Percentiles rank a stretch among this genome's conserved stretches.
Conservation (phyloP, 2,113 vertebrate species). For the Perca schrenkii region DNA sequence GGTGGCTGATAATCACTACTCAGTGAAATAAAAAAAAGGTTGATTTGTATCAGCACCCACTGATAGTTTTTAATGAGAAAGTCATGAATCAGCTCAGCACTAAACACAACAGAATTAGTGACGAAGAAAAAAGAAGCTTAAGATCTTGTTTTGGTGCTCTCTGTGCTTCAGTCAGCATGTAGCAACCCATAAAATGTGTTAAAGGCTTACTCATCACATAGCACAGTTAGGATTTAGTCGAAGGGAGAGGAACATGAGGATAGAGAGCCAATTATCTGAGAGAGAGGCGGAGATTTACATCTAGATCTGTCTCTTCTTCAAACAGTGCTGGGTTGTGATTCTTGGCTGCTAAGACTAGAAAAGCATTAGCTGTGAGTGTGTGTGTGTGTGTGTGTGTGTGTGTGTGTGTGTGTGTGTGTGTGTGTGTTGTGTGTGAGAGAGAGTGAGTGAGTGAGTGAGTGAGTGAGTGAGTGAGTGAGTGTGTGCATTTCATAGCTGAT, state of each 20-base stretch:
- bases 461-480: conserved; percentile 20
- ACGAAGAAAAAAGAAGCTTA: conserved; percentile 9
- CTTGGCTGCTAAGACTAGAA: conserved; percentile 35
- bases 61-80: conserved; percentile 38
- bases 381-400: conserved; percentile 17
- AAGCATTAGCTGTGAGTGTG: conserved; percentile 24
- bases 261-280: conserved; percentile 70
- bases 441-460: neutral
- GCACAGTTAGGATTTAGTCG: conserved; percentile 16
- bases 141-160: conserved; percentile 35
- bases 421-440: conserved; percentile 6
- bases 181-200: conserved; percentile 66
- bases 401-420: conserved; percentile 17
- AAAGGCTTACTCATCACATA: conserved; percentile 66
- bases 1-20: conserved; percentile 13
- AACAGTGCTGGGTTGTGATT: conserved; percentile 46
- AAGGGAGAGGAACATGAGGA: conserved; percentile 62
- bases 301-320: conserved; percentile 46
- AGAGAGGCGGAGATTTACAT: conserved; percentile 54
- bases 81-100: conserved; percentile 16
- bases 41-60: neutral
- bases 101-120: conserved; percentile 19
- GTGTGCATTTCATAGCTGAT: conserved; percentile 20
- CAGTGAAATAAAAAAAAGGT: conserved; percentile 1
- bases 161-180: conserved; percentile 69